A percentile compares a stretch with the other conserved stretches of the same genome.
phyloP scores from a whole-genome alignment of 1,140 invertebrate genomes.

The Zaprionus tsacasi region DNA sequence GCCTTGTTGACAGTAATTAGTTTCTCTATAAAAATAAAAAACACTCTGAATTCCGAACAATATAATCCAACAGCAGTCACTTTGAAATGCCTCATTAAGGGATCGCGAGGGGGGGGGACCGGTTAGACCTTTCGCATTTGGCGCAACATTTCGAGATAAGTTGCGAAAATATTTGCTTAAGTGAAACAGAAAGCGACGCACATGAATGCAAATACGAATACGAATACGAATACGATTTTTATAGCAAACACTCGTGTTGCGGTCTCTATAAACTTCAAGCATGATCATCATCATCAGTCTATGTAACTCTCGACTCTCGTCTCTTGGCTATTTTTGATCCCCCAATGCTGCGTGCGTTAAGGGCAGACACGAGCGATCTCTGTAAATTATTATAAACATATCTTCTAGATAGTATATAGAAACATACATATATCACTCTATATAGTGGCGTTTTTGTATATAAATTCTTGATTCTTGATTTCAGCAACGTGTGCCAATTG shows the following conservation, averaged over 20 bases:
- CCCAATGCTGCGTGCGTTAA: slow-evolving; percentile 27
- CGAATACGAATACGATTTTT: background rate
- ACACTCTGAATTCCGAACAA: slow-evolving; percentile 5
- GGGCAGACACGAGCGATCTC: slow-evolving; percentile 16
- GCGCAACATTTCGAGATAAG: slow-evolving; percentile 70
- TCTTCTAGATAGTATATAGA: background rate
- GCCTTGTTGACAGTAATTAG: background rate
- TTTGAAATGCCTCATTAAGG: slow-evolving; percentile 40
- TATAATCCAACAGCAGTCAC: slow-evolving; percentile 17
- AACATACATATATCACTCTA: background rate
- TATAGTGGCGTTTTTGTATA: background rate
- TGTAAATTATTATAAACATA: slow-evolving; percentile 4
- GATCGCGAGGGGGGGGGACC: slow-evolving; percentile 31
- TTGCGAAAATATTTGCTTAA: slow-evolving; percentile 76
- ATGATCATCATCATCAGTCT: background rate
- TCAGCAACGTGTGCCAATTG: slow-evolving; percentile 34
- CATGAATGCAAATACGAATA: background rate
- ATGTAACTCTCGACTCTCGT: slow-evolving; percentile 5
- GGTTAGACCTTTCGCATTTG: slow-evolving; percentile 60
- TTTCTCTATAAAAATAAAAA: background rate
- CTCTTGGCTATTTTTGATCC: slow-evolving; percentile 38
- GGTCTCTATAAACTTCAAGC: slow-evolving; percentile 7
- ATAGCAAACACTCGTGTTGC: slow-evolving; percentile 5
- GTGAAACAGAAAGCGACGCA: slow-evolving; percentile 71
- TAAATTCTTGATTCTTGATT: slow-evolving; percentile 22